Percentiles rank a stretch among this genome's conserved stretches.
These are phyloP conservation scores for Drosophila birchii DNA, from an alignment of 2,888 invertebrate species.

Conservation along the genomic window DNA sequence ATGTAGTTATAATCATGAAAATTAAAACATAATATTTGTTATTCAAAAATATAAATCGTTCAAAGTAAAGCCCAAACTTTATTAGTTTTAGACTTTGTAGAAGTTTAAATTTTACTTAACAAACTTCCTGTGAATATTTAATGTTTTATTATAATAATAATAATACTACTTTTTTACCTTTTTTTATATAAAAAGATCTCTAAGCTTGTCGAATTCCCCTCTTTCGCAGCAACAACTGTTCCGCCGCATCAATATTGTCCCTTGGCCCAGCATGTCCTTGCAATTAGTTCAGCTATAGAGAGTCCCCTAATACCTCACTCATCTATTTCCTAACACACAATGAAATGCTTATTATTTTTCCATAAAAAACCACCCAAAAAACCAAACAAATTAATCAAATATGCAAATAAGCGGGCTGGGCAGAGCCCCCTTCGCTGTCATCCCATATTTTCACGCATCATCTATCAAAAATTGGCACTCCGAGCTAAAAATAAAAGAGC, in stretches of 20 bases:
- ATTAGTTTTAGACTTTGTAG: too few species aligned
- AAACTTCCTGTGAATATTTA: not conserved
- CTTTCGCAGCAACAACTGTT: not conserved
- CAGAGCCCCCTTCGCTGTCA: slow-evolving; percentile 13
- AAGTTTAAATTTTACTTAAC: not conserved
- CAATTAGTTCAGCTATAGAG: slow-evolving; percentile 19
- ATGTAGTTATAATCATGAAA: too few species aligned
- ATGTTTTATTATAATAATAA: not conserved
- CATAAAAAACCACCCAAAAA: slow-evolving; percentile 77
- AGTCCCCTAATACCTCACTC: slow-evolving; percentile 11
- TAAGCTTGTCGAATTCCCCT: not conserved
- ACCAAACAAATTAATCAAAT: slow-evolving; percentile 77
- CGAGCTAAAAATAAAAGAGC: slow-evolving; percentile 57
- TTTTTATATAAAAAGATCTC: not conserved
- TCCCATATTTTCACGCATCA: slow-evolving; percentile 70
- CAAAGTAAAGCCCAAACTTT: too few species aligned
- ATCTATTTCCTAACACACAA: slow-evolving; percentile 18
- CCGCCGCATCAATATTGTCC: slow-evolving; percentile 14
- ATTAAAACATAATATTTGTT: too few species aligned
- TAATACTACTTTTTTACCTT: not conserved
- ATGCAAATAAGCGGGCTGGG: slow-evolving; percentile 70
- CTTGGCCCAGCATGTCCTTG: not conserved
- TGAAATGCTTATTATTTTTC: slow-evolving; percentile 74
- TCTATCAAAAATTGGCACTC: slow-evolving; percentile 75
- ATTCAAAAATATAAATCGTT: too few species aligned